These are phyloP conservation scores for Leucopsar rothschildi DNA, from an alignment of 2,113 vertebrate genomes.

Conservation along the genomic window DNA sequence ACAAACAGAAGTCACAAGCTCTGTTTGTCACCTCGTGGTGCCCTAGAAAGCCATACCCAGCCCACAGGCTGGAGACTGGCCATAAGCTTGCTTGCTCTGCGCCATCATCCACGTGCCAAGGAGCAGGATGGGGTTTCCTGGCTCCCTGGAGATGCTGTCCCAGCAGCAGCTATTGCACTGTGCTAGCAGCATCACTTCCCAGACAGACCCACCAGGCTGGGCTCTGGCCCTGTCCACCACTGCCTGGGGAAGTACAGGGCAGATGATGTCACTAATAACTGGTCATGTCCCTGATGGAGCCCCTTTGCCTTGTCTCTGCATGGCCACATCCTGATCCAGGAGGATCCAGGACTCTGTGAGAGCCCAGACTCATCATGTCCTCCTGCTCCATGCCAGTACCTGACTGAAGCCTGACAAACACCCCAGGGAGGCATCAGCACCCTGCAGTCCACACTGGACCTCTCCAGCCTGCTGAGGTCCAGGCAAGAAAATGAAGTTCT, in stretches of 20 bases:
- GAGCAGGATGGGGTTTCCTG: background rate
- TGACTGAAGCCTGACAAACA: background rate
- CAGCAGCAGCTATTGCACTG: background rate
- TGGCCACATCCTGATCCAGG: background rate
- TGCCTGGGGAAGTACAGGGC: background rate
- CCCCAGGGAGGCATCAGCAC: background rate
- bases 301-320: background rate
- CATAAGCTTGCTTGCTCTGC: background rate
- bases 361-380: rapidly evolving
- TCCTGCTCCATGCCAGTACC: background rate
- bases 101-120: background rate
- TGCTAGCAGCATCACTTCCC: background rate
- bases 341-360: background rate
- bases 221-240: background rate
- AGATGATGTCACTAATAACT: background rate
- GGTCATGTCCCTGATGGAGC: background rate
- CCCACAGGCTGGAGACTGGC: background rate
- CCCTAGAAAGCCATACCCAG: constrained; percentile 18
- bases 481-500: background rate
- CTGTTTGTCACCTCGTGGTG: background rate
- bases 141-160: background rate
- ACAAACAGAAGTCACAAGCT: constrained; percentile 50
- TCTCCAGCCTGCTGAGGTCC: background rate
- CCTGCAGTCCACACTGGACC: background rate
- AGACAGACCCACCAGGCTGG: background rate